Conservation (phyloP, 2,797 vertebrate species). For the Argentina silus region DNA sequence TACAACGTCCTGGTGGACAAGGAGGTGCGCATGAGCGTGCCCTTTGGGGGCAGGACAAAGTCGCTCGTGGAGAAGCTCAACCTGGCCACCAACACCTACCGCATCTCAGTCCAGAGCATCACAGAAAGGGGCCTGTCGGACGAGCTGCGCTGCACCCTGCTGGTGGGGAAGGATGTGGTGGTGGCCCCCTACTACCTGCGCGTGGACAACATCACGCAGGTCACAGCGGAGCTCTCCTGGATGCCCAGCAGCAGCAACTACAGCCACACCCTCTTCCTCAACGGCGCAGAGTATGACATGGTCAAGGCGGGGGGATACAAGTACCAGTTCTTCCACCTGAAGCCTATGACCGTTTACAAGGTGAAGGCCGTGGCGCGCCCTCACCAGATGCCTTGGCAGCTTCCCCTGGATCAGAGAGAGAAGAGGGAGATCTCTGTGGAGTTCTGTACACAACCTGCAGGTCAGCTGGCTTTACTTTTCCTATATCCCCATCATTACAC, state of each 20-base stretch:
- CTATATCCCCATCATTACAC: not conserved
- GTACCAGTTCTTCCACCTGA: slow-evolving; percentile 93
- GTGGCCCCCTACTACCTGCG: slow-evolving; percentile 92
- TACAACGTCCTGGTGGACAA: slow-evolving; percentile 95
- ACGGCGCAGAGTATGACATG: slow-evolving; percentile 91
- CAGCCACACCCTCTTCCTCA: slow-evolving; percentile 94
- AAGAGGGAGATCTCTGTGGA: slow-evolving; percentile 92
- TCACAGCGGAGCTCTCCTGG: slow-evolving; percentile 92
- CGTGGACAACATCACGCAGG: slow-evolving; percentile 89
- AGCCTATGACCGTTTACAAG: slow-evolving; percentile 90
- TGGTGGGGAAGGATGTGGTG: slow-evolving; percentile 94
- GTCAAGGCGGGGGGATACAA: slow-evolving; percentile 90
- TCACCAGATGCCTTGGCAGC: slow-evolving; percentile 99
- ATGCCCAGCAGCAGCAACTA: slow-evolving; percentile 98
- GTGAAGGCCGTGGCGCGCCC: slow-evolving; percentile 92
- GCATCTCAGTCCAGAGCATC: slow-evolving; percentile 92
- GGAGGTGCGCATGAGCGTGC: slow-evolving; percentile 88
- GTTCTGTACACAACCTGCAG: slow-evolving; percentile 94
- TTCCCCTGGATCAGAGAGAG: slow-evolving; percentile 92
- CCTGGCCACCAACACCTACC: slow-evolving; percentile 85
- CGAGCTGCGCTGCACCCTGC: slow-evolving; percentile 90
- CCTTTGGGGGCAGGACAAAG: slow-evolving; percentile 89
- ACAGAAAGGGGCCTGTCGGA: slow-evolving; percentile 90
- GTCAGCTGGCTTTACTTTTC: slow-evolving; percentile 70
- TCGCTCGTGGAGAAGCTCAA: slow-evolving; percentile 95